Evolutionary conservation across 2,888 invertebrate genomes (phyloP), one percentile per base, ranked within the genome.

Genomic region (Tachystola acroxantha): DNA sequence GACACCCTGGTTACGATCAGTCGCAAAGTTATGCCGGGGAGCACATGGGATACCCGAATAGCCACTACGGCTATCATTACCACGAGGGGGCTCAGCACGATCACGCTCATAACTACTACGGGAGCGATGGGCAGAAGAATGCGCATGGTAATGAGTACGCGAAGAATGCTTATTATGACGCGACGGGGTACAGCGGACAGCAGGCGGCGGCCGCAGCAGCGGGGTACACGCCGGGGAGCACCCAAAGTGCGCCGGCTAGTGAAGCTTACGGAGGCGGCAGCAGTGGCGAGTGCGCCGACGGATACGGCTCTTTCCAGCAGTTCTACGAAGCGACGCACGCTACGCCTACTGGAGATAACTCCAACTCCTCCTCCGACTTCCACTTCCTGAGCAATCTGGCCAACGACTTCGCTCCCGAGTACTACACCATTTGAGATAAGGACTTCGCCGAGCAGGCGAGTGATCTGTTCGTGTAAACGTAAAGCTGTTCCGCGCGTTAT

Each of bases 301-400:
- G 88, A 43, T 93, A 92, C 68, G 91, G 90, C 50, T 90, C 90
- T 40, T 93, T 91, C 70, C 92, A 92, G 49, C 92, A 92, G 64
- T 93, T 91, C 70, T 93, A 93, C 69, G 87, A 89, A 37, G 87
- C 87, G 40, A 87, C 77, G 40, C 86, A 88, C 60, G 80, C 86
- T 37, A 68, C 88, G 3, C 81, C 86, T 24, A 61, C 90, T 12
- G 91, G 93, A 32, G 95, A 95, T 59, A 95, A 95, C 78, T 95
- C 94, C 56, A 96, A 95, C 72, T 95, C 94, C 69, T 96, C 96
- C n/a, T 95, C 96, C 19, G 96, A 96, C 78, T 96, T 96, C 80
- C 96, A 96, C 77, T 97, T 97, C 74, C 89, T 97, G 46, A 95
- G 96, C 80, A 96, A 95, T 73, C 88, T 96, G 64, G 95, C 96